A percentile compares a stretch with the other conserved stretches of the same genome.
These are phyloP conservation scores for Acipenser oxyrinchus DNA, from an alignment of 2,797 vertebrate species.

Conservation along the genomic window DNA sequence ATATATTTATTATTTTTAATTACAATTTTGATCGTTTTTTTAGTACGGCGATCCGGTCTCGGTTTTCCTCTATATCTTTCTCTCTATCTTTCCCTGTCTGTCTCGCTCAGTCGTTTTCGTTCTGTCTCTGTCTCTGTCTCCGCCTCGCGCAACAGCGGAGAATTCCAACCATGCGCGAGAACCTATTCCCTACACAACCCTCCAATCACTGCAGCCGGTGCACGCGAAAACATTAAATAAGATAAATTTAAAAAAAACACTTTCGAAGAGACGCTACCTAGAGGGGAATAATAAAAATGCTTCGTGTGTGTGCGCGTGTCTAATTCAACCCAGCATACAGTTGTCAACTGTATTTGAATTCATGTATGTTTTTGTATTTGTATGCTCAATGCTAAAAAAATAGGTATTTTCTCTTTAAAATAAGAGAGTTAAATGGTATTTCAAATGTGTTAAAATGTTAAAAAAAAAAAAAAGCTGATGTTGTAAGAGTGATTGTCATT, in stretches of 20 bases:
- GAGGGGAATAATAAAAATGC: not conserved
- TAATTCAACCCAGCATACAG: too few species aligned
- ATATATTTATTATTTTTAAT: too few species aligned
- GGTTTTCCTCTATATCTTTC: slow-evolving; percentile 1
- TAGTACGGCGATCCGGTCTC: too few species aligned
- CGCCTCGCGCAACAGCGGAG: slow-evolving; percentile 9
- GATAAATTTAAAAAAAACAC: not conserved
- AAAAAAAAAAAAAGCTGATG: not conserved
- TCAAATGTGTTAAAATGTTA: not conserved
- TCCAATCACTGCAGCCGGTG: slow-evolving; percentile 24
- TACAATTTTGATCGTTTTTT: too few species aligned
- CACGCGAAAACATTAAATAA: not conserved
- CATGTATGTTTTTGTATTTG: slow-evolving; percentile 5
- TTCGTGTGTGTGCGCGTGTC: not conserved
- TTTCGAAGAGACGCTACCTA: slow-evolving; percentile 14
- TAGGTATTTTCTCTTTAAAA: too few species aligned
- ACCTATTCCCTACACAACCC: slow-evolving; percentile 1
- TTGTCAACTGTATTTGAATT: too few species aligned
- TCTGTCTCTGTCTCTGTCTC: slow-evolving; percentile 4
- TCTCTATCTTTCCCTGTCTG: slow-evolving; percentile 1
- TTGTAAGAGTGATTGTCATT: too few species aligned
- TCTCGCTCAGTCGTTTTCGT: not conserved
- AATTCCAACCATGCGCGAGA: slow-evolving; percentile 8
- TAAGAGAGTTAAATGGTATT: too few species aligned
- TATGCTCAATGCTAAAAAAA: slow-evolving; percentile 10